These are phyloP conservation scores for Acromyrmex heyeri DNA, from an alignment of 1,140 invertebrate genomes.

Conservation along the genomic window DNA sequence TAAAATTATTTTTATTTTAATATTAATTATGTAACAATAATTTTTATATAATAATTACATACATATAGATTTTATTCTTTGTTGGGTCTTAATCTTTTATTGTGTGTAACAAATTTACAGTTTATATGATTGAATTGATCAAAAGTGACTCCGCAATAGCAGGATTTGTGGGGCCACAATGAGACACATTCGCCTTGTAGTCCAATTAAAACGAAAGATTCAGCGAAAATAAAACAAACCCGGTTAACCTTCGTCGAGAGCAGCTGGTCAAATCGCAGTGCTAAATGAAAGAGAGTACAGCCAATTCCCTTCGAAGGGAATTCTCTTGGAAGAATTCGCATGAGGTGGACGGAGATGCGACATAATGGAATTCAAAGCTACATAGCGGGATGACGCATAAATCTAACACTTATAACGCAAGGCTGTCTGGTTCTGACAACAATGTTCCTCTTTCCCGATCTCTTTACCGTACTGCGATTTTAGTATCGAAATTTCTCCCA, in stretches of 20 bases:
- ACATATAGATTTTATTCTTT: background rate
- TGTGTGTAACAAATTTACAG: background rate
- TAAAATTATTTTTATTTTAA: background rate
- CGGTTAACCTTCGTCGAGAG: conserved; percentile 43
- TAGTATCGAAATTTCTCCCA: background rate
- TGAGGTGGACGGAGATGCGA: background rate
- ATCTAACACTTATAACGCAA: background rate
- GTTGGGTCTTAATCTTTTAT: background rate
- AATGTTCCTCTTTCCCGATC: background rate
- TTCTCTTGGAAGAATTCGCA: background rate
- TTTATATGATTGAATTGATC: background rate
- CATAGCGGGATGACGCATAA: conserved; percentile 11
- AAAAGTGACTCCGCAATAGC: background rate
- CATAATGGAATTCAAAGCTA: conserved; percentile 28
- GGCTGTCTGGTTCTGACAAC: background rate
- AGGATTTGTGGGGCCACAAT: conserved; percentile 36
- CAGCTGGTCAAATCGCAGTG: conserved; percentile 36
- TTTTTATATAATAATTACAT: background rate
- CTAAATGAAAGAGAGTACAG: conserved; percentile 28
- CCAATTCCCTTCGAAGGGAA: background rate
- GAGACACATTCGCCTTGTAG: background rate
- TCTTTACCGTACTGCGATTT: background rate
- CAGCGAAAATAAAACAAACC: conserved; percentile 26
- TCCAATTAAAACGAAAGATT: conserved; percentile 41
- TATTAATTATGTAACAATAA: background rate